These are phyloP conservation scores for Pteropus alecto DNA, from an alignment of 2,113 vertebrate genomes.

Conservation along the genomic window DNA sequence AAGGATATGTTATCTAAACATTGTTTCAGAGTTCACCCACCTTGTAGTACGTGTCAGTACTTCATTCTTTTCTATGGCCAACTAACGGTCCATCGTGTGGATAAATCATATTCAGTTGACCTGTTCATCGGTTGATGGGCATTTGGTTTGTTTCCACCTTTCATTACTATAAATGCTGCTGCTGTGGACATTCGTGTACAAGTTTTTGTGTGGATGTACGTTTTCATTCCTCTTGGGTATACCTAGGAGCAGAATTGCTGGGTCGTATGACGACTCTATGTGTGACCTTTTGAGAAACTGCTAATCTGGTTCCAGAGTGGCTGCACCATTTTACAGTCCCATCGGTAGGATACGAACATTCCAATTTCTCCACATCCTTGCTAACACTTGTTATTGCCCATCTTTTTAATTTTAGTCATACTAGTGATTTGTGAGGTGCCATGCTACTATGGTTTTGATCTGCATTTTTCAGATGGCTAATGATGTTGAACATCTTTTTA, in stretches of 20 bases:
- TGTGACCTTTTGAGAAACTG: background rate
- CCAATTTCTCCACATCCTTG: background rate
- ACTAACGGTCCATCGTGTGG: background rate
- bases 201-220: background rate
- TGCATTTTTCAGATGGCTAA: background rate
- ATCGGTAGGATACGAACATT: accelerated
- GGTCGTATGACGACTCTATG: background rate
- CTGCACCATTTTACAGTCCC: too few species aligned
- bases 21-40: background rate
- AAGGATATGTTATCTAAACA: background rate
- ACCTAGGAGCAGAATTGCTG: background rate
- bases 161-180: background rate
- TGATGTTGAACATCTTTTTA: background rate
- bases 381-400: background rate
- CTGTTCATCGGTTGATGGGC: background rate
- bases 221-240: background rate
- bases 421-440: background rate
- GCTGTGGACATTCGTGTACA: background rate
- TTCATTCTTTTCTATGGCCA: background rate
- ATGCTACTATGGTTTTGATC: background rate
- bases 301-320: background rate
- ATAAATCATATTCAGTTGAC: background rate
- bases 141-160: background rate
- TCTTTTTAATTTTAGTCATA: background rate
- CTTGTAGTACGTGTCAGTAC: accelerated